Percentiles rank a stretch among this genome's conserved stretches.
Evolutionary conservation across 1,140 invertebrate genomes (phyloP).

Genomic region (Oedothorax gibbosus): DNA sequence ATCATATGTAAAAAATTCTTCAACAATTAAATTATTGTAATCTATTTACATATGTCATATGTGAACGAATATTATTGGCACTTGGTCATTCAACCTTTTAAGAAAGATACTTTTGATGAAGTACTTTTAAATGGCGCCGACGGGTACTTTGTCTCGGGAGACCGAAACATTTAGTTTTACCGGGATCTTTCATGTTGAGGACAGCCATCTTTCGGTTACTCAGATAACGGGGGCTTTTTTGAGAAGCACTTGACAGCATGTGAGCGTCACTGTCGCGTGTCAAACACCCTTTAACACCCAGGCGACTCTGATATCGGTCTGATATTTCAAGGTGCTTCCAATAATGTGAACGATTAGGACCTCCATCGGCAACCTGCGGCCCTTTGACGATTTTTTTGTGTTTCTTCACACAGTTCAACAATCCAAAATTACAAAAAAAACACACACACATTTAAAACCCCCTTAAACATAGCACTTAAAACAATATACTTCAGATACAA

Average conservation of each 20-base stretch:
- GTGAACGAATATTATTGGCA: background rate
- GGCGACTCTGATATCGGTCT: no score
- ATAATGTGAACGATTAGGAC: no score
- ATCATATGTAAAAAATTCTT: background rate
- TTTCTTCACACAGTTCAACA: no score
- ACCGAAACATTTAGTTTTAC: slow-evolving; percentile 19
- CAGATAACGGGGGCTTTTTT: slow-evolving; percentile 49
- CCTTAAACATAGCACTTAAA: no score
- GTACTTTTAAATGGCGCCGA: slow-evolving; percentile 37
- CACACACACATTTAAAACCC: no score
- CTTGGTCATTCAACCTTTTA: background rate
- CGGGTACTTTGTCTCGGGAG: slow-evolving; percentile 36
- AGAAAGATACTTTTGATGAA: slow-evolving; percentile 3
- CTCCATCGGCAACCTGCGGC: no score
- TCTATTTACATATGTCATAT: background rate
- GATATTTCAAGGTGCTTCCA: no score
- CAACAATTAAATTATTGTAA: background rate
- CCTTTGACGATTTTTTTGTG: no score
- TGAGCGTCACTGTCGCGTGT: slow-evolving; percentile 14
- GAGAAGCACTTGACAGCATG: slow-evolving; percentile 42
- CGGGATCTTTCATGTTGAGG: slow-evolving; percentile 38
- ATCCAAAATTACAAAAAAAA: no score
- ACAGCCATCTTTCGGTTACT: slow-evolving; percentile 37
- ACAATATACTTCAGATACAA: no score
- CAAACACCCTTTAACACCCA: no score